A percentile compares a stretch with the other conserved stretches of the same genome.
phyloP scores from a whole-genome alignment of 2,797 vertebrate species.

The Nyctibius grandis region DNA sequence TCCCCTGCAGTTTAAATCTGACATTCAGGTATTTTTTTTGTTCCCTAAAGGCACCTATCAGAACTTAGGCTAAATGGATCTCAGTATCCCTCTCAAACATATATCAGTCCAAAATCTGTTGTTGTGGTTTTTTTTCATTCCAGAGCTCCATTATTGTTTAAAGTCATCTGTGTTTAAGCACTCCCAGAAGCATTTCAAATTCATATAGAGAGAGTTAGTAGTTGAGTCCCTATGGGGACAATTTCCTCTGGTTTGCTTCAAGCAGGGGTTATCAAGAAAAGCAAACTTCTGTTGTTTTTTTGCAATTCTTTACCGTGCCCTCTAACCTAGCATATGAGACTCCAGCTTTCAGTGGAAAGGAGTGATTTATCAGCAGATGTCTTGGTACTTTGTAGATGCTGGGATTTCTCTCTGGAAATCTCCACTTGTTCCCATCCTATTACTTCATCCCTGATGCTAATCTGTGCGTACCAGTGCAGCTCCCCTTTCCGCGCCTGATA shows the following conservation, averaged over 20 bases:
- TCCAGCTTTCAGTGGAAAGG: not conserved
- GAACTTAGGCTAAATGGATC: not conserved
- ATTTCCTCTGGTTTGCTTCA: conserved; percentile 58
- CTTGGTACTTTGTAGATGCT: not conserved
- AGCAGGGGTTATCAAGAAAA: conserved; percentile 48
- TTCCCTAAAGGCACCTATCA: not conserved
- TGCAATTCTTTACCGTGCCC: not conserved
- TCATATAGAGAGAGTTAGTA: conserved; percentile 48
- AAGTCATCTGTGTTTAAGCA: conserved; percentile 46
- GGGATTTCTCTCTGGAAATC: conserved; percentile 1
- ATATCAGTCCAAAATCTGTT: not conserved
- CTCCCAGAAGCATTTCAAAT: conserved; percentile 55
- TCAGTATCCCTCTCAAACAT: not conserved
- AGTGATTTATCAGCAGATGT: not conserved
- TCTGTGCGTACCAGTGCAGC: not conserved
- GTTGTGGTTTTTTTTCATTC: not conserved
- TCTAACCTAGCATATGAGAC: conserved; percentile 2
- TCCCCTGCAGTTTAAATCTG: conserved; percentile 49
- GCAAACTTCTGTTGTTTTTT: conserved; percentile 49
- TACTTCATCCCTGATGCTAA: not conserved
- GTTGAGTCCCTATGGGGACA: conserved; percentile 28
- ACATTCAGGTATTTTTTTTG: not conserved
- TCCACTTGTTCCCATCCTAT: not conserved
- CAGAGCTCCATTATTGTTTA: conserved; percentile 13
- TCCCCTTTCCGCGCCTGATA: not conserved